Evolutionary conservation across 2,888 invertebrate species (phyloP).

Genomic region (Tetrapedia diversipes): DNA sequence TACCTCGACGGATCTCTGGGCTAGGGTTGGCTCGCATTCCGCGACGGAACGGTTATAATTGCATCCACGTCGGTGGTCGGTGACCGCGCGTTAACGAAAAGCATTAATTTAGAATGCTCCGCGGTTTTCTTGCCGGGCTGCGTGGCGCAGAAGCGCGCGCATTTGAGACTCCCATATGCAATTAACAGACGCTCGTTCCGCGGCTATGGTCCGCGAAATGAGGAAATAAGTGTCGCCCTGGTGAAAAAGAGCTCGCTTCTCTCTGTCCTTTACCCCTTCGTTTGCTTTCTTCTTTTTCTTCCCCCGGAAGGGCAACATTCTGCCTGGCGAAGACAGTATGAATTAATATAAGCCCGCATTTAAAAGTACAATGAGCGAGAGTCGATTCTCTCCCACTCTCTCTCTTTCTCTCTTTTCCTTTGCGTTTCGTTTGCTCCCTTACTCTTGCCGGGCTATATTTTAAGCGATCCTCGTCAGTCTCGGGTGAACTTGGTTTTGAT

Average conservation of each 20-base stretch:
- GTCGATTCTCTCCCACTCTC: neutral
- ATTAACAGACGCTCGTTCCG: slow-evolving; percentile 65
- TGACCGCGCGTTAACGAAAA: slow-evolving; percentile 70
- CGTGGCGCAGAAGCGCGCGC: slow-evolving; percentile 18
- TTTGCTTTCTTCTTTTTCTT: slow-evolving; percentile 19
- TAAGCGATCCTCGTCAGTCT: neutral
- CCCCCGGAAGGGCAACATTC: slow-evolving; percentile 2
- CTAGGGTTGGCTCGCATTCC: slow-evolving; percentile 49
- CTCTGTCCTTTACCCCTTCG: neutral
- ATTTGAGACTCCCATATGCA: slow-evolving; percentile 72
- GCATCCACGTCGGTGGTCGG: slow-evolving; percentile 50
- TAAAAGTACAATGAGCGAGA: slow-evolving; percentile 44
- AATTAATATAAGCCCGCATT: slow-evolving; percentile 53
- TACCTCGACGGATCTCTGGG: slow-evolving; percentile 1
- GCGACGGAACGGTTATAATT: slow-evolving; percentile 64
- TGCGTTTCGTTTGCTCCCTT: neutral
- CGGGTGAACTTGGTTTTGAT: neutral
- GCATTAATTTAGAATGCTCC: slow-evolving; percentile 74
- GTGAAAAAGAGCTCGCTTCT: slow-evolving; percentile 50
- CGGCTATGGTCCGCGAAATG: slow-evolving; percentile 52
- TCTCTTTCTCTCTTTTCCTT: too few relatives aligned
- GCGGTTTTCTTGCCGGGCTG: slow-evolving; percentile 67
- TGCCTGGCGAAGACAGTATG: slow-evolving; percentile 39
- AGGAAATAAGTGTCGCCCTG: slow-evolving; percentile 58
- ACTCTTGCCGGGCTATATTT: neutral